Conservation (phyloP, 2,113 vertebrate species). For the Leptodactylus fuscus region DNA sequence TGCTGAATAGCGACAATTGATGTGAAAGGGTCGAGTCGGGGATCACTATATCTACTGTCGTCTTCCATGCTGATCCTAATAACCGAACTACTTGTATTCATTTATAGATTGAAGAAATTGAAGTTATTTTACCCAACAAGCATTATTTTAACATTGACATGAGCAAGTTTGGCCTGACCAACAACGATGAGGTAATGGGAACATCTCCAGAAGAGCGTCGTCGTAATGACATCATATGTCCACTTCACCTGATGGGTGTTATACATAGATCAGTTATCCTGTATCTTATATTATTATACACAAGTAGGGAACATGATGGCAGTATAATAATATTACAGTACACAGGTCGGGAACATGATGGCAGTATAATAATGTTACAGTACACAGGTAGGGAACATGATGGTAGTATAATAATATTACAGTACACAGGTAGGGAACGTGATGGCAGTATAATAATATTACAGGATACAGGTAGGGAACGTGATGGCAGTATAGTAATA, state of each 20-base stretch:
- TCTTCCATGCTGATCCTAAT: too few relatives aligned
- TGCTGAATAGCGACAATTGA: too few relatives aligned
- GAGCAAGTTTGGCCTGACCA: constrained; percentile 87
- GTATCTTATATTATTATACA: too few relatives aligned
- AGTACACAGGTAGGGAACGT: not conserved
- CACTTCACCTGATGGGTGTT: too few relatives aligned
- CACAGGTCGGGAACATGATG: not conserved
- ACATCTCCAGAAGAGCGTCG: too few relatives aligned
- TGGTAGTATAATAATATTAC: not conserved
- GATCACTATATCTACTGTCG: too few relatives aligned
- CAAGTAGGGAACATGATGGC: too few relatives aligned
- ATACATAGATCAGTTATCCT: too few relatives aligned
- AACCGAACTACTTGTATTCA: not conserved
- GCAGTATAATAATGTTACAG: not conserved
- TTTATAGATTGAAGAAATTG: constrained; percentile 91
- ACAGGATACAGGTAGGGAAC: too few relatives aligned
- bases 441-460: not conserved
- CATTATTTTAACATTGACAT: constrained; percentile 91
- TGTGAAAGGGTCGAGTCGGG: too few relatives aligned
- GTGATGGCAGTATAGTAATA: too few relatives aligned
- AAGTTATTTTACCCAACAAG: constrained; percentile 89
- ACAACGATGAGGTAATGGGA: constrained; percentile 87
- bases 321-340: not conserved
- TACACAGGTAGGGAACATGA: not conserved
- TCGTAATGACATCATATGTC: too few relatives aligned